These are phyloP conservation scores for Oryctes rhinoceros DNA, from an alignment of 1,140 invertebrate genomes.

Conservation along the genomic window DNA sequence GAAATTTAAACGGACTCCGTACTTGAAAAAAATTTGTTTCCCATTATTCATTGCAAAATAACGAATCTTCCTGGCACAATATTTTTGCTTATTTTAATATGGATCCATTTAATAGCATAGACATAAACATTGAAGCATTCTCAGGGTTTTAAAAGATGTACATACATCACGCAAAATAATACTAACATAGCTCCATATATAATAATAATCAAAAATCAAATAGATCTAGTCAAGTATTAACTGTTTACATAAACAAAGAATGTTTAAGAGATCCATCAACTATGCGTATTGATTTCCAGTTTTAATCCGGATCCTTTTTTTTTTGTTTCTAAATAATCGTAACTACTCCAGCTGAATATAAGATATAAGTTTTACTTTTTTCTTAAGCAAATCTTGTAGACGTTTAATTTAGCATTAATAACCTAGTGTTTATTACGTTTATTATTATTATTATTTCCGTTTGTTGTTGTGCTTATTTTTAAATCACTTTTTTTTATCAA, in stretches of 20 bases:
- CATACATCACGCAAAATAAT: neutral
- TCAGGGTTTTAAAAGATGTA: neutral
- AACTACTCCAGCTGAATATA: neutral
- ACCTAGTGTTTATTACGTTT: neutral
- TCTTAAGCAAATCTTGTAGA: constrained; percentile 8
- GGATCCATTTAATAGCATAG: neutral
- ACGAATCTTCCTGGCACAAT: neutral
- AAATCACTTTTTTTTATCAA: neutral
- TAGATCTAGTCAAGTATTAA: neutral
- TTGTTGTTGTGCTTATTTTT: constrained; percentile 24
- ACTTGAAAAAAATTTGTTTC: too few species aligned
- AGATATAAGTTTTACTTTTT: neutral
- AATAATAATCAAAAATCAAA: neutral
- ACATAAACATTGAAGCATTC: neutral
- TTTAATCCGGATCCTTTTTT: neutral
- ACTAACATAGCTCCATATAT: neutral
- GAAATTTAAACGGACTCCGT: too few species aligned
- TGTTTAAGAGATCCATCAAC: neutral
- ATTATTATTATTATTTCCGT: neutral
- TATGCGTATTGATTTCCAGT: neutral
- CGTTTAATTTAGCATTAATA: constrained; percentile 16
- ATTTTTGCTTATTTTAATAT: constrained; percentile 20
- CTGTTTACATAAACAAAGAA: neutral
- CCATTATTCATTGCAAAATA: too few species aligned
- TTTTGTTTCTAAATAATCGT: neutral